Evolutionary conservation across 2,888 invertebrate species (phyloP).

Genomic region (Parnassius apollo): DNA sequence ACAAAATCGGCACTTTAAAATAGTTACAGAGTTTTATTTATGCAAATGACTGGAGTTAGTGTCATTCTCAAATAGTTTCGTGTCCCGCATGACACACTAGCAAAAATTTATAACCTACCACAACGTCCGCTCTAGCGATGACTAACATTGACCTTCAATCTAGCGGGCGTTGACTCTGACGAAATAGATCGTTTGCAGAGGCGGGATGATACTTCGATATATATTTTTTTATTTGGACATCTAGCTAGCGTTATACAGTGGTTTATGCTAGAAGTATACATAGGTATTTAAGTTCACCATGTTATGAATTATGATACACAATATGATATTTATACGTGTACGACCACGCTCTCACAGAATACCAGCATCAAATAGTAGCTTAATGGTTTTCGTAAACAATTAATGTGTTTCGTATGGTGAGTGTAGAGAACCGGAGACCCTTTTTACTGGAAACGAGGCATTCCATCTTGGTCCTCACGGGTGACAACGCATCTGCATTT

Average conservation of each 20-base stretch:
- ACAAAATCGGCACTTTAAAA: neutral
- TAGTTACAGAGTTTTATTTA: neutral
- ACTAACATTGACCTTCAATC: slow-evolving; percentile 32
- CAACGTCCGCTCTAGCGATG: slow-evolving; percentile 36
- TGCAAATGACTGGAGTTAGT: slow-evolving; percentile 10
- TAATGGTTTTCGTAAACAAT: no score
- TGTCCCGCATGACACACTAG: slow-evolving; percentile 25
- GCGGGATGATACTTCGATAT: slow-evolving; percentile 5
- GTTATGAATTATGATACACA: no score
- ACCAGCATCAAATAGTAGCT: no score
- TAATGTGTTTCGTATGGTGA: no score
- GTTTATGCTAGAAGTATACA: neutral
- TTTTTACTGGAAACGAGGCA: no score
- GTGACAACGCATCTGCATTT: no score
- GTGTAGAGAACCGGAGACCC: no score
- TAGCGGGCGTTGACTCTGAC: slow-evolving; percentile 23
- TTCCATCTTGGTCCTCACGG: no score
- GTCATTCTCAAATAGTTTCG: slow-evolving; percentile 5
- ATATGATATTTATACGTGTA: no score
- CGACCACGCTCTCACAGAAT: no score
- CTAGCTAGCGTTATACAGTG: slow-evolving; percentile 3
- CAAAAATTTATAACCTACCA: slow-evolving; percentile 30
- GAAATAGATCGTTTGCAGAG: slow-evolving; percentile 16
- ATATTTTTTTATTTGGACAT: slow-evolving; percentile 5
- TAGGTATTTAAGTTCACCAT: no score